phyloP scores from a whole-genome alignment of 2,797 vertebrate genomes.

The Neosilurus mollespiculum region DNA sequence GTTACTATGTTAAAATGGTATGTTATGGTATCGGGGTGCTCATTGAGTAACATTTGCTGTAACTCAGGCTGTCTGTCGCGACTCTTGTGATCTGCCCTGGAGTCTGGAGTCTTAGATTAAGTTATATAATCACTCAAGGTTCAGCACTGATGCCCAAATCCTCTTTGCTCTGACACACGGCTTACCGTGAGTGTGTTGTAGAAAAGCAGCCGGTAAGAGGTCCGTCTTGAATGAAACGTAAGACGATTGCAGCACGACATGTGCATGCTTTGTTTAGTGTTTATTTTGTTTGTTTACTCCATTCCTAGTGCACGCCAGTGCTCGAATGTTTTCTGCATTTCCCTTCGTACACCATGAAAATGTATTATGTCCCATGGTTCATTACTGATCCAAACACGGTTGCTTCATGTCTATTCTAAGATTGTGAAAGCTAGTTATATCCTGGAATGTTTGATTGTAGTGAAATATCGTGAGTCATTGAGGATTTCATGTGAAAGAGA shows the following conservation, averaged over 20 bases:
- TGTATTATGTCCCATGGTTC: neutral
- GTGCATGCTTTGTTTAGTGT: neutral
- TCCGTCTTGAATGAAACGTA: neutral
- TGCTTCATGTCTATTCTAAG: neutral
- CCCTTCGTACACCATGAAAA: neutral
- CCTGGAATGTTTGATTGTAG: neutral
- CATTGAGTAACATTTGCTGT: neutral
- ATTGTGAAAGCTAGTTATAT: neutral
- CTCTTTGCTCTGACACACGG: neutral
- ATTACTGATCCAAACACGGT: neutral
- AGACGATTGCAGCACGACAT: neutral
- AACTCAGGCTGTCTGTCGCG: neutral
- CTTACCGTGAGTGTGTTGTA: neutral
- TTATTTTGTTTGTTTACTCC: neutral
- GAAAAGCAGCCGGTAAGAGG: neutral
- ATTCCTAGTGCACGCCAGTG: neutral
- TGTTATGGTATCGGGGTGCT: conserved; percentile 13
- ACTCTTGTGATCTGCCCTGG: neutral
- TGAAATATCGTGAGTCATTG: neutral
- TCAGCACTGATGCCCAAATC: neutral
- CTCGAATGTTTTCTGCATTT: neutral
- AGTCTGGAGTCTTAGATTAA: conserved; percentile 3
- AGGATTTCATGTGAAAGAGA: neutral
- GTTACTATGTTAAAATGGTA: neutral
- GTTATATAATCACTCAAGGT: neutral